phyloP scores from a whole-genome alignment of 2,888 invertebrate species.

The Dromius quadrimaculatus region DNA sequence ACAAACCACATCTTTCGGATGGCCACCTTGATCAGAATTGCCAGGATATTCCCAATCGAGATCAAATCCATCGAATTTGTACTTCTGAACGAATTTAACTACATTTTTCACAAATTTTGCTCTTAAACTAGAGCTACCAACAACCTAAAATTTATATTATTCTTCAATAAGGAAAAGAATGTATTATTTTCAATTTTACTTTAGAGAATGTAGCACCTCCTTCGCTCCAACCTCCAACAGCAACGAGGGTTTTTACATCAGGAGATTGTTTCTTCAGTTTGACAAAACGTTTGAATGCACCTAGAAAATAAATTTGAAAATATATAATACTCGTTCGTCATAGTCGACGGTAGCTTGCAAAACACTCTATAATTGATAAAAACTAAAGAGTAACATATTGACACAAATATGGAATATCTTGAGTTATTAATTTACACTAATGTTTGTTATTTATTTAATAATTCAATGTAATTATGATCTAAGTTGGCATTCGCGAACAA shows the following conservation, averaged over 20 bases:
- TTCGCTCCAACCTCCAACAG: slow-evolving; percentile 80
- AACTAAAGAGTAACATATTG: too few species aligned
- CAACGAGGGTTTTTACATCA: slow-evolving; percentile 71
- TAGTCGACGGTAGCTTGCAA: too few species aligned
- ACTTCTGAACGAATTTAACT: slow-evolving; percentile 68
- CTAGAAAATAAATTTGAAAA: too few species aligned
- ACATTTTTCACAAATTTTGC: slow-evolving; percentile 71
- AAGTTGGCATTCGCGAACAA: too few species aligned
- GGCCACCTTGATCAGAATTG: slow-evolving; percentile 68
- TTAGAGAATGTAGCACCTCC: slow-evolving; percentile 54
- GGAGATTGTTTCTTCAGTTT: slow-evolving; percentile 57
- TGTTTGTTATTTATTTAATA: too few species aligned
- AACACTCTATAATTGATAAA: too few species aligned
- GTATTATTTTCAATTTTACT: not conserved
- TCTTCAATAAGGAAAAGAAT: not conserved
- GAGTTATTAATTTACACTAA: too few species aligned
- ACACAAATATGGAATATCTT: too few species aligned
- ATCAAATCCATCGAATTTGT: slow-evolving; percentile 79
- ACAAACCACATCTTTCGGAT: slow-evolving; percentile 63
- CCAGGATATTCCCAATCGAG: slow-evolving; percentile 81
- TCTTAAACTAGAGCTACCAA: slow-evolving; percentile 66
- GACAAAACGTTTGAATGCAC: slow-evolving; percentile 18
- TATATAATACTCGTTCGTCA: too few species aligned
- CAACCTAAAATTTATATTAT: slow-evolving; percentile 59
- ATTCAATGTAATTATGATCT: too few species aligned